Conservation (phyloP, 37 sponge, comb jelly and placozoan species). For the Diacarnus erythraeanus region DNA sequence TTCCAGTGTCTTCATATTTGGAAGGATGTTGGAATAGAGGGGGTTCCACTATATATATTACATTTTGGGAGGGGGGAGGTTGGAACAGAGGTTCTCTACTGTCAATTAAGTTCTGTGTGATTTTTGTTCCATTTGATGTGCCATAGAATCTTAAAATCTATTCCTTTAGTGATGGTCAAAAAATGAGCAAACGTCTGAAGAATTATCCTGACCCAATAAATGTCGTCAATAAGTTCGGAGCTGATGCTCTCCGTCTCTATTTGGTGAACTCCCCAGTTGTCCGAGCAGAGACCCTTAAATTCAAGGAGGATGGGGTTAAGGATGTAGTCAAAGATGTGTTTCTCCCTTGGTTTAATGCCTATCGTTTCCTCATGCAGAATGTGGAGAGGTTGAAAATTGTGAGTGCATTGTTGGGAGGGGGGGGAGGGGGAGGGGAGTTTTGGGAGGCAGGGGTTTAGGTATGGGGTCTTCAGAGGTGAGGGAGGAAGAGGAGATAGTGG, state of each 20-base stretch:
- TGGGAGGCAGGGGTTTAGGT: no score
- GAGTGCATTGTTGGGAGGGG: not conserved
- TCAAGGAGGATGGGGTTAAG: conserved; percentile 93
- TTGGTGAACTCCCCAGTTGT: conserved; percentile 97
- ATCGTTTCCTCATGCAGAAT: conserved; percentile 95
- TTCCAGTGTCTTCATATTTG: no score
- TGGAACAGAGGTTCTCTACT: no score
- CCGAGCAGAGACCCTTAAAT: conserved; percentile 88
- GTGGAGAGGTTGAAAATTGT: conserved; percentile 71
- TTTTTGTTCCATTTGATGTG: not conserved
- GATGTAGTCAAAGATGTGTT: conserved; percentile 97
- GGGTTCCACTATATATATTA: not conserved
- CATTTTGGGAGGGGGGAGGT: no score
- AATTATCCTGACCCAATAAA: conserved; percentile 96
- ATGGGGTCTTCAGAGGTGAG: no score
- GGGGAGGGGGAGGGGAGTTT: no score
- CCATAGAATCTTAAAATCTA: no score
- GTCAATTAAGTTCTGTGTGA: no score
- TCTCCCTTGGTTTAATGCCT: conserved; percentile 98
- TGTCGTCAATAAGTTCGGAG: conserved; percentile 88
- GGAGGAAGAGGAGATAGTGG: no score
- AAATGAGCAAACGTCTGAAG: conserved; percentile 98
- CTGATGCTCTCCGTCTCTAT: conserved; percentile 93
- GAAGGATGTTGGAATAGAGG: no score
- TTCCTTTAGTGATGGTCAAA: conserved; percentile 80